phyloP scores from a whole-genome alignment of 2,113 vertebrate species.

The Podarcis cretensis region DNA sequence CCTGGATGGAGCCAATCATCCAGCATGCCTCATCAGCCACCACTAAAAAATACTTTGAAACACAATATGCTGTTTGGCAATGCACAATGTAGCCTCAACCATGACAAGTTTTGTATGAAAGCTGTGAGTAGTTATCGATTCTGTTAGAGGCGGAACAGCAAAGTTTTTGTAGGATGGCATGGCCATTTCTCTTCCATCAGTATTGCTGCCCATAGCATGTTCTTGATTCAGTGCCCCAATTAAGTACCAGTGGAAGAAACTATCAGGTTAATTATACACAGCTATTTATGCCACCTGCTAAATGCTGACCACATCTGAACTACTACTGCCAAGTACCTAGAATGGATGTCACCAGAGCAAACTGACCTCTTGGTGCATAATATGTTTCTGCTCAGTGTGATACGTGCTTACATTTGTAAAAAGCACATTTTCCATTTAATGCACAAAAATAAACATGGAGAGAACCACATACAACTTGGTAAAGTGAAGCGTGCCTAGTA shows the following conservation, averaged over 20 bases:
- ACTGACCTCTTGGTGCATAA: not conserved
- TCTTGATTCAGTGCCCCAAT: not conserved
- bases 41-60: not conserved
- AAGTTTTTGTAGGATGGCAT: not conserved
- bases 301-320: not conserved
- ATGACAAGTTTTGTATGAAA: not conserved
- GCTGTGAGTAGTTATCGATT: not conserved
- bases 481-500: constrained; percentile 4
- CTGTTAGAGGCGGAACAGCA: not conserved
- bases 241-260: not conserved
- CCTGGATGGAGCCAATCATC: not conserved
- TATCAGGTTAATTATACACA: constrained; percentile 2
- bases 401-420: not conserved
- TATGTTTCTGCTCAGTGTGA: not conserved
- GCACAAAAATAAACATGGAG: constrained; percentile 11
- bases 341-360: not conserved
- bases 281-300: not conserved
- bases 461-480: not conserved
- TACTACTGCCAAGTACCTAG: not conserved
- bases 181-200: not conserved
- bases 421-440: constrained; percentile 29
- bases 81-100: fast-evolving
- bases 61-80: not conserved
- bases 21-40: not conserved
- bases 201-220: not conserved